Conservation (phyloP, 1,140 invertebrate genomes). For the Ostrea denselamellosa region DNA sequence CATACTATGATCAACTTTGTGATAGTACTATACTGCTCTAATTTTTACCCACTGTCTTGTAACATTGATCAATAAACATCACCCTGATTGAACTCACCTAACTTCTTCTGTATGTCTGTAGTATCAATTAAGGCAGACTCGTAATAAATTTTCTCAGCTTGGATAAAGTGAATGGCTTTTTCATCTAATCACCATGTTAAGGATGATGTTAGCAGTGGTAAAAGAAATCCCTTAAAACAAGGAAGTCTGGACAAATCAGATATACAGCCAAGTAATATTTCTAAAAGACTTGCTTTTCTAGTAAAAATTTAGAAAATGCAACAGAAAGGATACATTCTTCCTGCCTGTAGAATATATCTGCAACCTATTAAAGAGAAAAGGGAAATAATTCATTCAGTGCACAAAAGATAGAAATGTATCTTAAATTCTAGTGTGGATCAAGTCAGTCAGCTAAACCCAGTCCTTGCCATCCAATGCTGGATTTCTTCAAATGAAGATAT, state of each 20-base stretch:
- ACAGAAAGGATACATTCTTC: slow-evolving; percentile 74
- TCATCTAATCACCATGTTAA: slow-evolving; percentile 67
- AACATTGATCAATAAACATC: not conserved
- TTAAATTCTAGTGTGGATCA: too few species aligned
- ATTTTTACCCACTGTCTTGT: too few species aligned
- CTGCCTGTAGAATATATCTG: slow-evolving; percentile 72
- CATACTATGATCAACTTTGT: too few species aligned
- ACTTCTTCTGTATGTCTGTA: slow-evolving; percentile 68
- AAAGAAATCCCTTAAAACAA: not conserved
- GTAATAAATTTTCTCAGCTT: slow-evolving; percentile 76
- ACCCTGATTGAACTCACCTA: slow-evolving; percentile 63
- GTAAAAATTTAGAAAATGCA: too few species aligned
- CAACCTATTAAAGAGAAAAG: slow-evolving; percentile 68
- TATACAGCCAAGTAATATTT: too few species aligned
- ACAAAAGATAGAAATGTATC: not conserved
- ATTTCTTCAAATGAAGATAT: too few species aligned
- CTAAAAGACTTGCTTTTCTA: too few species aligned
- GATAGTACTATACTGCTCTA: too few species aligned
- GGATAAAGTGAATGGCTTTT: slow-evolving; percentile 75
- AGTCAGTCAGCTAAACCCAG: too few species aligned
- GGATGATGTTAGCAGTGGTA: slow-evolving; percentile 38
- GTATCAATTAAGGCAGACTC: slow-evolving; percentile 75
- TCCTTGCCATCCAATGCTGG: too few species aligned
- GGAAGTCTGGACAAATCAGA: too few species aligned
- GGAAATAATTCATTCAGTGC: not conserved